Percentiles rank a stretch among this genome's conserved stretches.
Conservation (phyloP, 2,113 vertebrate species). For the Regulus satrapa region DNA sequence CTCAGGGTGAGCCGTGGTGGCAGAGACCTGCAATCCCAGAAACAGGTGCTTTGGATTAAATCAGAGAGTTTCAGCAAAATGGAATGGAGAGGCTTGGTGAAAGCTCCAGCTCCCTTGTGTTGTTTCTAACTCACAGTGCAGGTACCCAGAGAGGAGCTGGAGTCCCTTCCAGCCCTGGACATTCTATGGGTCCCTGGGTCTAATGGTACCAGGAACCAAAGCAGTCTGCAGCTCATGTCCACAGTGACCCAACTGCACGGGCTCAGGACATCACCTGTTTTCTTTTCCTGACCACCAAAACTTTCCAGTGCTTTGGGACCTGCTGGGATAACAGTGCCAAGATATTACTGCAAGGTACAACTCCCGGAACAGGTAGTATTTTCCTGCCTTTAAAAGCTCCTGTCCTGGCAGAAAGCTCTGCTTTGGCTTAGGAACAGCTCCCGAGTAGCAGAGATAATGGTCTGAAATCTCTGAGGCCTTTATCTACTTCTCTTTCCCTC, state of each 20-base stretch:
- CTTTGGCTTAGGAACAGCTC: background rate
- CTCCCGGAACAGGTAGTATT: background rate
- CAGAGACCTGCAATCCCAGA: background rate
- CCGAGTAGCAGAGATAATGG: background rate
- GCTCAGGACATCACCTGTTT: no score
- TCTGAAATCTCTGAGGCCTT: slow-evolving; percentile 1
- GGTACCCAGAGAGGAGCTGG: accelerated
- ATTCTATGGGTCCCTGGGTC: background rate
- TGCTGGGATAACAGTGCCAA: background rate
- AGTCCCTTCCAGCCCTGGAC: background rate
- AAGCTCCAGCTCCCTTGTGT: accelerated
- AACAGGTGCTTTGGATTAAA: background rate
- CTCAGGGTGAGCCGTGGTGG: background rate
- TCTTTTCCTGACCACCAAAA: background rate
- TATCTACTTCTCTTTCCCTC: background rate
- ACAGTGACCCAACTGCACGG: accelerated
- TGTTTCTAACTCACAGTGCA: background rate
- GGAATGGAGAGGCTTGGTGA: background rate
- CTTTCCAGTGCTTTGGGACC: background rate
- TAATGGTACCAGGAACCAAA: background rate
- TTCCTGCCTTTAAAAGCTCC: background rate
- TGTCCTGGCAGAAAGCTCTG: background rate
- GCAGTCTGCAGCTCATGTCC: background rate
- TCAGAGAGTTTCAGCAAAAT: background rate
- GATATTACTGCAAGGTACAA: background rate